A percentile compares a stretch with the other conserved stretches of the same genome.
Conservation (phyloP, 2,888 invertebrate species). For the Pseudococcus longispinus region DNA sequence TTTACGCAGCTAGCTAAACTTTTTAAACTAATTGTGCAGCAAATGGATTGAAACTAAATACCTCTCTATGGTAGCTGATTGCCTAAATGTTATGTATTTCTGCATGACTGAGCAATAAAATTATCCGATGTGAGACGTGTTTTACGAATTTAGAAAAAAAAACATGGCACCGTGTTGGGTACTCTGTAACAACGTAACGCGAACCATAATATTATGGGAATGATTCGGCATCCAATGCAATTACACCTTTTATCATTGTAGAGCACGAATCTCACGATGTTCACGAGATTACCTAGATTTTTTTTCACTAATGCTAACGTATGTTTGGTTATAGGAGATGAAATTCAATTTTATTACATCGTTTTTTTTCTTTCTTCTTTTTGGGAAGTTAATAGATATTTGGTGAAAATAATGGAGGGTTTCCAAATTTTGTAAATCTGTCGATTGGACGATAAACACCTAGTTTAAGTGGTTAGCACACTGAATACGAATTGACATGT, state of each 20-base stretch:
- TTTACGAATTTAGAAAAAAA: neutral
- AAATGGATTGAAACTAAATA: slow-evolving; percentile 29
- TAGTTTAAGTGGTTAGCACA: too few relatives aligned
- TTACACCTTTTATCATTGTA: slow-evolving; percentile 31
- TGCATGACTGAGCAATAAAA: slow-evolving; percentile 30
- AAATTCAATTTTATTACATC: neutral
- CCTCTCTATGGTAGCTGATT: slow-evolving; percentile 21
- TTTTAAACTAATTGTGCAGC: slow-evolving; percentile 15
- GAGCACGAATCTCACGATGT: slow-evolving; percentile 21
- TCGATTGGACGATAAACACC: too few relatives aligned
- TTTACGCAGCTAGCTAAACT: neutral
- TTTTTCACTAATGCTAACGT: neutral
- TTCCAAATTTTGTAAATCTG: neutral
- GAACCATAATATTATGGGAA: neutral
- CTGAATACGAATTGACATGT: too few relatives aligned
- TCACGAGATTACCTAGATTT: slow-evolving; percentile 8
- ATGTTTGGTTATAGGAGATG: neutral
- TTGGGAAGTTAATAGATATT: neutral
- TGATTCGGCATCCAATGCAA: slow-evolving; percentile 18
- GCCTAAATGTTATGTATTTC: slow-evolving; percentile 31
- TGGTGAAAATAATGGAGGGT: neutral
- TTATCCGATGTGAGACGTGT: slow-evolving; percentile 21
- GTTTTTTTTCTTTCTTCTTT: neutral
- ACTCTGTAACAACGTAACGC: neutral
- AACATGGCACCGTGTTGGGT: neutral